phyloP scores from a whole-genome alignment of 2,797 vertebrate genomes.

The Myotis vivesi region DNA sequence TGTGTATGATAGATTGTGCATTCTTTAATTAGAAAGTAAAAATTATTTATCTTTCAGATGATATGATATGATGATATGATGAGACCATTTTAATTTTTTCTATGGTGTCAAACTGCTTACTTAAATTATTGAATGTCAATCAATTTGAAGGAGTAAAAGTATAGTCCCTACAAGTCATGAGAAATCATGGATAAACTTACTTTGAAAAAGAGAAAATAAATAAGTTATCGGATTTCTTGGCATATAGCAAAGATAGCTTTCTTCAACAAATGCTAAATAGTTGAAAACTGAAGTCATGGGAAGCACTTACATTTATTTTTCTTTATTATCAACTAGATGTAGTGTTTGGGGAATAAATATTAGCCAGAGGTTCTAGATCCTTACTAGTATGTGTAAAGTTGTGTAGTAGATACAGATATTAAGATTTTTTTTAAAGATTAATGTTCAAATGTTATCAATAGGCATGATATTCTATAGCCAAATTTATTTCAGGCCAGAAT shows the following conservation, averaged over 20 bases:
- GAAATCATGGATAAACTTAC: not conserved
- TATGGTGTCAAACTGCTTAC: not conserved
- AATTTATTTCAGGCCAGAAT: not conserved
- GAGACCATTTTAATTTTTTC: not conserved
- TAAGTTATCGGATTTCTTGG: not conserved
- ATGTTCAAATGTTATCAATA: not conserved
- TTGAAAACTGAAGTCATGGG: not conserved
- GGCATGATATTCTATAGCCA: not conserved
- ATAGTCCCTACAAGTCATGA: not conserved
- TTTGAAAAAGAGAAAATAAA: not conserved
- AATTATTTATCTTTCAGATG: not conserved
- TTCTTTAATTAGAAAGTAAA: not conserved
- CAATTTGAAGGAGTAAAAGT: not conserved
- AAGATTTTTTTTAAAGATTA: not conserved
- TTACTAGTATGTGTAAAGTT: not conserved
- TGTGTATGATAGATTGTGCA: not conserved
- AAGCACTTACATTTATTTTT: not conserved
- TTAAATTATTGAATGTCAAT: not conserved
- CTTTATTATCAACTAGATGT: not conserved
- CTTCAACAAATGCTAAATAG: not conserved
- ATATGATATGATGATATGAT: not conserved
- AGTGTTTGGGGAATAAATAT: not conserved
- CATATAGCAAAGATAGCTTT: not conserved
- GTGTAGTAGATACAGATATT: not conserved
- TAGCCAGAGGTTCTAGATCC: not conserved